Conservation (phyloP, 2,888 invertebrate species). For the Cephus runcator region DNA sequence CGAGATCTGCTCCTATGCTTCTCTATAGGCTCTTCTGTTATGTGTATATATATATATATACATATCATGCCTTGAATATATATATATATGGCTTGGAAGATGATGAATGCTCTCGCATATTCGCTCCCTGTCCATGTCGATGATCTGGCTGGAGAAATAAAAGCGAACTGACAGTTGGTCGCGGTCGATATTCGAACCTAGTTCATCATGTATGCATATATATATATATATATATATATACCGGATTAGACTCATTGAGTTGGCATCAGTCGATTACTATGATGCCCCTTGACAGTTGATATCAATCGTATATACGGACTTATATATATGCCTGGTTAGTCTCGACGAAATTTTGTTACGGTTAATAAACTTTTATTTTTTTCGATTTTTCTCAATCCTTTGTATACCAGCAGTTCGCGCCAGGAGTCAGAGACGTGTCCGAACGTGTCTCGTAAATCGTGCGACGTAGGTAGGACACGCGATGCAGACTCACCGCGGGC, state of each 20-base stretch:
- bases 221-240: neutral
- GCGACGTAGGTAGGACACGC: constrained; percentile 27
- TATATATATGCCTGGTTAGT: too few species aligned
- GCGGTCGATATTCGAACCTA: neutral
- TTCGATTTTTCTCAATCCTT: neutral
- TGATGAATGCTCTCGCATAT: constrained; percentile 35
- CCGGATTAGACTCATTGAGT: neutral
- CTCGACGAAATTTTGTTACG: neutral
- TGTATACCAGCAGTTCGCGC: neutral
- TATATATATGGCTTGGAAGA: constrained; percentile 1
- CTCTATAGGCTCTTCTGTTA: neutral
- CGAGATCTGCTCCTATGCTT: neutral
- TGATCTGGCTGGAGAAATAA: neutral
- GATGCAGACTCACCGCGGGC: constrained; percentile 25
- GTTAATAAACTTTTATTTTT: neutral
- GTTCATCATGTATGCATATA: neutral
- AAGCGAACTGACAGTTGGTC: neutral
- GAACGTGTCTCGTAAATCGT: constrained; percentile 29
- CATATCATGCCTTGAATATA: too few species aligned
- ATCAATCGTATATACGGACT: too few species aligned
- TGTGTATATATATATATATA: neutral
- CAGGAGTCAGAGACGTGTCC: neutral
- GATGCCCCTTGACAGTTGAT: neutral
- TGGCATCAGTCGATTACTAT: neutral
- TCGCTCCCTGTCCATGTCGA: constrained; percentile 6